Evolutionary conservation across 2,797 vertebrate species (phyloP), one percentile per base, ranked within the genome.

Genomic region (Bradypodion ventrale): DNA sequence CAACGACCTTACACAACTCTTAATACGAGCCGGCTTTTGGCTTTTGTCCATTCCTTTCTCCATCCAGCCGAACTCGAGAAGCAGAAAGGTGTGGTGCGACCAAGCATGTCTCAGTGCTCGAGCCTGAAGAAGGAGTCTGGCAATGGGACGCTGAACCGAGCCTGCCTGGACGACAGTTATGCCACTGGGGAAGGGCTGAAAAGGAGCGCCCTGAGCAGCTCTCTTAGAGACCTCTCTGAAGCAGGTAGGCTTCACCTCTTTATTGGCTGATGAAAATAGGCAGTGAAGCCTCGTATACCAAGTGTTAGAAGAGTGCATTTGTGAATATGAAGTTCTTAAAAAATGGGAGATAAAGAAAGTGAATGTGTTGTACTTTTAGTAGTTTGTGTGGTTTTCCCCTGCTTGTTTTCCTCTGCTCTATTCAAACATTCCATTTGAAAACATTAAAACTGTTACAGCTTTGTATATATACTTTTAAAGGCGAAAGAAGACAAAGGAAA

Each of bases 171-270:
- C 0, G 98, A 99, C 96, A 99, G 97, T 95, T 99, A 99, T 0
- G 96, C 98, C 44, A 95, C 96, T 0, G 95, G 98, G 0, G 98
- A 99, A 92, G 98, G 98, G 40, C 96, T 99, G 70, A 99, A 99
- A 91, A 96, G 98, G 86, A 99, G 97, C 1, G 98, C 98, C 1
- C 97, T 99, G 87, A 99, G 98, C 96, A 99, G 98, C 94, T 99
- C 98, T 44, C 96, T 99, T 1, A 93, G 98, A 5, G 98, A 99
- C 94, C 97, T 99, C 87, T 99, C 98, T 0, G 98, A 99, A 93
- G 98, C 98, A 96, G 98, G 98, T 99, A 97, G 95, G 95, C 88
- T 62, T 86, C 25, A 9, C 80, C 56, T 15, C 72, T 60, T 29
- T 72, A 83, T 16, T 52, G 0, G 84, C 5, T 72, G 73, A 46